phyloP scores from a whole-genome alignment of 2,888 invertebrate genomes.

The Aquatica leii region DNA sequence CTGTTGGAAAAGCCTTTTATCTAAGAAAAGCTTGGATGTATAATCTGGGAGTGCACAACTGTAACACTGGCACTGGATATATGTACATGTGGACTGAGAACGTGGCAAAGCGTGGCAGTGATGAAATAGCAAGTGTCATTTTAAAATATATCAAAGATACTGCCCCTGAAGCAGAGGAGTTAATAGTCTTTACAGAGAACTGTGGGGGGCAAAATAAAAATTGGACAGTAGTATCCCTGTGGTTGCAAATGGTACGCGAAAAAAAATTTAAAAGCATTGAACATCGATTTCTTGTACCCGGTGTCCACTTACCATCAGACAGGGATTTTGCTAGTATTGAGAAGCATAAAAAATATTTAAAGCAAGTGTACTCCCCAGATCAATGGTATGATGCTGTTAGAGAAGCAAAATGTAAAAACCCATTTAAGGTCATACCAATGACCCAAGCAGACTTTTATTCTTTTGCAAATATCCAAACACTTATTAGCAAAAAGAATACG shows the following conservation, averaged over 20 bases:
- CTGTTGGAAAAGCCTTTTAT: conserved; percentile 39
- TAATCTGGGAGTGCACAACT: conserved; percentile 42
- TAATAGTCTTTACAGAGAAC: conserved; percentile 36
- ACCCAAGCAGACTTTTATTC: too few species aligned
- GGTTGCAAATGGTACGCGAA: conserved; percentile 32
- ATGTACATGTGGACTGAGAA: too few species aligned
- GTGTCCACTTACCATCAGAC: conserved; percentile 30
- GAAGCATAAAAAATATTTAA: too few species aligned
- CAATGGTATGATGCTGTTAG: conserved; percentile 1
- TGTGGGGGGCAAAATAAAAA: conserved; percentile 37
- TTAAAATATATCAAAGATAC: conserved; percentile 33
- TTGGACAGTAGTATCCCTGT: conserved; percentile 32
- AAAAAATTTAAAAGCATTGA: conserved; percentile 23
- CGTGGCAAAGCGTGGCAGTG: conserved; percentile 37
- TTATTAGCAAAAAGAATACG: too few species aligned
- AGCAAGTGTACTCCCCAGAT: too few species aligned
- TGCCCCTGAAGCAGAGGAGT: conserved; percentile 16
- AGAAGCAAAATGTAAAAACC: neutral
- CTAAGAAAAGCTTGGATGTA: conserved; percentile 40
- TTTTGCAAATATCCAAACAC: too few species aligned
- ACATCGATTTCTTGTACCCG: conserved; percentile 33
- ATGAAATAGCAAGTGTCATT: conserved; percentile 35
- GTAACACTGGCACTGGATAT: conserved; percentile 27
- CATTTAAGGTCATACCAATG: too few species aligned
- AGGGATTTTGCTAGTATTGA: too few species aligned